Evolutionary conservation across 2,797 vertebrate genomes (phyloP).

Genomic region (Sciurus carolinensis): DNA sequence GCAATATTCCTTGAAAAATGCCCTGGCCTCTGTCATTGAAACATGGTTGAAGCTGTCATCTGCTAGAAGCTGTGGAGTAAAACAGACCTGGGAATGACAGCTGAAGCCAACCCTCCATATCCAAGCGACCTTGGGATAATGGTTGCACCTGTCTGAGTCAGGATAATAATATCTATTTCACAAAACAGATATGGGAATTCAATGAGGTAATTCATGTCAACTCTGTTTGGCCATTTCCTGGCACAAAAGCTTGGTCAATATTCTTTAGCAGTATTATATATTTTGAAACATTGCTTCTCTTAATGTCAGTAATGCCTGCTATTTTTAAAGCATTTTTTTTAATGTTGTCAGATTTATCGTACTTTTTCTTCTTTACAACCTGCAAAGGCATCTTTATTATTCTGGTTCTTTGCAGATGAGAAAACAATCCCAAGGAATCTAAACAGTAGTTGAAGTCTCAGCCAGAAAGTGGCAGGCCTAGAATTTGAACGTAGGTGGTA

Average conservation of each 20-base stretch:
- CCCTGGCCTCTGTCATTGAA: neutral
- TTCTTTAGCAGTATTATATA: neutral
- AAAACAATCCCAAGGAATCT: neutral
- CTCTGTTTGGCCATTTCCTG: neutral
- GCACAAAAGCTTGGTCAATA: neutral
- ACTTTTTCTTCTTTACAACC: neutral
- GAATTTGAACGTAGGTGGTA: neutral
- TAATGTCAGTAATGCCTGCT: neutral
- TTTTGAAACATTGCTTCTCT: conserved; percentile 31
- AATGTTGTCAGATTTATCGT: neutral
- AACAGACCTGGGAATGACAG: conserved; percentile 16
- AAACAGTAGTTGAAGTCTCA: neutral
- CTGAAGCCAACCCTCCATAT: neutral
- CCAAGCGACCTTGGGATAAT: conserved; percentile 2
- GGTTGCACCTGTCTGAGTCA: neutral
- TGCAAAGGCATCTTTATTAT: neutral
- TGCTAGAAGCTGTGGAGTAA: neutral
- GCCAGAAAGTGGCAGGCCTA: neutral
- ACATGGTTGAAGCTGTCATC: neutral
- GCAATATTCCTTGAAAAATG: neutral
- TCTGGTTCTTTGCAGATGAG: neutral
- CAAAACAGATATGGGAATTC: neutral
- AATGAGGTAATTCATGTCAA: neutral
- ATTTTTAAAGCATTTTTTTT: neutral
- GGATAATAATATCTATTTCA: neutral